Conservation (phyloP, 2,797 vertebrate genomes). For the Salarias fasciatus region DNA sequence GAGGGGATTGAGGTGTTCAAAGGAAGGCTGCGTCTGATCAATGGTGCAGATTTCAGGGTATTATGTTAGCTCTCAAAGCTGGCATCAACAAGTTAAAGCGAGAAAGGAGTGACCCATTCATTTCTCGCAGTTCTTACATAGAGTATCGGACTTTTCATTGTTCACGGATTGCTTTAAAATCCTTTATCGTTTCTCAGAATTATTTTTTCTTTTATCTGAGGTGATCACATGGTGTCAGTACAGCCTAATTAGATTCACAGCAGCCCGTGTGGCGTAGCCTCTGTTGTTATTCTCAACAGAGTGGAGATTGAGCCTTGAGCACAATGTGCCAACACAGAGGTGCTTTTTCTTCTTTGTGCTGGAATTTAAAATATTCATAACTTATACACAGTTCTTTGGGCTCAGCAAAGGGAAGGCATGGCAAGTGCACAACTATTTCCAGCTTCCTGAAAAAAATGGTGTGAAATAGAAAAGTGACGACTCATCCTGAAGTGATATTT, state of each 20-base stretch:
- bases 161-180: conserved; percentile 16
- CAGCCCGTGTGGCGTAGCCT: conserved; percentile 16
- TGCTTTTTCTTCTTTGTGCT: conserved; percentile 64
- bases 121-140: conserved; percentile 20
- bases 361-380: conserved; percentile 75
- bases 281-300: conserved; percentile 34
- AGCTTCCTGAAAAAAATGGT: conserved; percentile 55
- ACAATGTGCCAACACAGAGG: conserved; percentile 54
- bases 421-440: conserved; percentile 63
- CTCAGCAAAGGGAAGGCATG: conserved; percentile 53
- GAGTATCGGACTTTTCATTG: conserved; percentile 19
- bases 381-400: conserved; percentile 56
- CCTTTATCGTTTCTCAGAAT: conserved; percentile 39
- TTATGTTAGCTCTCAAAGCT: conserved; percentile 52
- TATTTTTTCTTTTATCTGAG: conserved; percentile 46
- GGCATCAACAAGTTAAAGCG: conserved; percentile 39
- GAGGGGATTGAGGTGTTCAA: conserved; percentile 57
- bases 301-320: conserved; percentile 49
- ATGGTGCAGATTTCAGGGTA: conserved; percentile 50
- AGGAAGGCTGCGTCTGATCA: conserved; percentile 38
- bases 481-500: conserved; percentile 61
- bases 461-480: conserved; percentile 63
- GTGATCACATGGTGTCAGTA: conserved; percentile 44
- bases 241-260: conserved; percentile 38
- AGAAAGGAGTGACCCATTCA: conserved; percentile 16